Conservation (phyloP, 2,113 vertebrate species). For the Ailurus styani region DNA sequence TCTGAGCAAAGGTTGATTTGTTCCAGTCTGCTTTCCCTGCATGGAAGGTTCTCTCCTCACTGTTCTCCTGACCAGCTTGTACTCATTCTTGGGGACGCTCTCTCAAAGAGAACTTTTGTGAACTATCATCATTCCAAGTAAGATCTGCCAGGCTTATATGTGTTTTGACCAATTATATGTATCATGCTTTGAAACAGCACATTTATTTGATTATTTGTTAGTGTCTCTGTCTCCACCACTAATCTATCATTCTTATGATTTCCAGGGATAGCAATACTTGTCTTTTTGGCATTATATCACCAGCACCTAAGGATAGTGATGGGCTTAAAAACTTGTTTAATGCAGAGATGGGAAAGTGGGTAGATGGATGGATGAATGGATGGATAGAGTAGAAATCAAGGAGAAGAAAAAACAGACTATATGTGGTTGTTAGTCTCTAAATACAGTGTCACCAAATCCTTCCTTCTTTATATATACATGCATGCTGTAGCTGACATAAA, state of each 20-base stretch:
- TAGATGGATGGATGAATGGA: neutral
- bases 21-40: neutral
- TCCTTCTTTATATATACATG: neutral
- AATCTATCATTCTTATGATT: neutral
- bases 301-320: neutral
- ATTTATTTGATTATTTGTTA: neutral
- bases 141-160: neutral
- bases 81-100: neutral
- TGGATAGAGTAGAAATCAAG: neutral
- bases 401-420: neutral
- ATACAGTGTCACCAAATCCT: neutral
- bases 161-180: neutral
- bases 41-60: neutral
- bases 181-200: neutral
- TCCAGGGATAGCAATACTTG: neutral
- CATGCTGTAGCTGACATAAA: neutral
- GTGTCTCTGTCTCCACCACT: neutral
- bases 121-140: neutral
- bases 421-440: neutral
- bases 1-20: neutral
- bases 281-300: neutral
- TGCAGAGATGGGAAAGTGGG: rapidly evolving
- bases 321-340: neutral
- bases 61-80: no score
- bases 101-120: neutral